Conservation (phyloP, 1,140 invertebrate genomes). For the Lasioglossum albipes region DNA sequence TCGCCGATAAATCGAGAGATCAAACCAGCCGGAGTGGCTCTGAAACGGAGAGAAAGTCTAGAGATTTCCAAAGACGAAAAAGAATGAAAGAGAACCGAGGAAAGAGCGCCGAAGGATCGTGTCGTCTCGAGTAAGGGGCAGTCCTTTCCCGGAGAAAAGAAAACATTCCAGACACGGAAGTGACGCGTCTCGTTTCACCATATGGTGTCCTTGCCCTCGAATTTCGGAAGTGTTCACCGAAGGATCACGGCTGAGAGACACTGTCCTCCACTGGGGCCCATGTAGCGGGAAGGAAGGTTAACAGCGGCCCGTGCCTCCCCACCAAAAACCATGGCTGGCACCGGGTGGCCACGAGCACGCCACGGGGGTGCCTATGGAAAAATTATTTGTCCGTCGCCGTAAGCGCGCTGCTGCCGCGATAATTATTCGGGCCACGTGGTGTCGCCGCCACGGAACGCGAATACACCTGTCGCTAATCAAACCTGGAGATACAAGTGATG, state of each 20-base stretch:
- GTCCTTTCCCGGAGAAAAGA: background rate
- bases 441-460: background rate
- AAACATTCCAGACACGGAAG: constrained; percentile 30
- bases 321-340: constrained; percentile 70
- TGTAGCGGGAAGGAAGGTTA: constrained; percentile 63
- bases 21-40: too few relatives aligned
- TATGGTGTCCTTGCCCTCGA: constrained; percentile 44
- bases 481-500: background rate
- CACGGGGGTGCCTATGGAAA: constrained; percentile 73
- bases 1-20: too few relatives aligned
- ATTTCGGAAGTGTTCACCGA: constrained; percentile 16
- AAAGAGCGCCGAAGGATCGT: background rate
- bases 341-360: constrained; percentile 74
- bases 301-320: constrained; percentile 67
- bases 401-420: constrained; percentile 29
- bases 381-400: constrained; percentile 70
- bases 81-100: background rate
- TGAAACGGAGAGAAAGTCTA: background rate
- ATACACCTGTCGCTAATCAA: constrained; percentile 13
- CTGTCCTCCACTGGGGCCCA: constrained; percentile 42
- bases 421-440: constrained; percentile 50
- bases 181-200: constrained; percentile 35
- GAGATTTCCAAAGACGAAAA: background rate
- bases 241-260: constrained; percentile 48
- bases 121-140: background rate